Evolutionary conservation across 2,888 invertebrate species (phyloP).

Genomic region (Diabrotica balteata): DNA sequence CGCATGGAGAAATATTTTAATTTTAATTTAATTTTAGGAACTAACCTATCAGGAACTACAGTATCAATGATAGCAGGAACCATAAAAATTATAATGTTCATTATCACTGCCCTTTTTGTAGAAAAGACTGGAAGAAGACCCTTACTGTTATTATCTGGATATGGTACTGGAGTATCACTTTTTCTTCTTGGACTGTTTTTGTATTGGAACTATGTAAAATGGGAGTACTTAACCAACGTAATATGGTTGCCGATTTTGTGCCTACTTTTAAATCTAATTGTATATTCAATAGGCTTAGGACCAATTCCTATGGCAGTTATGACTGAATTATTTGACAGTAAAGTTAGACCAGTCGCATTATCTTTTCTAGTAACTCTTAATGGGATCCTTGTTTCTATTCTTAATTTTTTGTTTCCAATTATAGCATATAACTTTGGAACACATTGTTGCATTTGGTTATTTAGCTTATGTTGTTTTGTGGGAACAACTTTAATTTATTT

Average conservation of each 20-base stretch:
- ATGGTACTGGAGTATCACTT: neutral
- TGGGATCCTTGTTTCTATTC: constrained; percentile 29
- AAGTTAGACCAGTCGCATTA: constrained; percentile 73
- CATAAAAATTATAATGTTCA: neutral
- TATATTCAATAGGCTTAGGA: constrained; percentile 74
- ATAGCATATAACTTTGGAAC: constrained; percentile 25
- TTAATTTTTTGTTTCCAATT: constrained; percentile 38
- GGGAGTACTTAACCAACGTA: neutral
- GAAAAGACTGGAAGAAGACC: constrained; percentile 6
- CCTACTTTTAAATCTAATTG: constrained; percentile 72
- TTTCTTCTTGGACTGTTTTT: constrained; percentile 4
- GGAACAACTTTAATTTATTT: constrained; percentile 30
- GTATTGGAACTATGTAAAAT: constrained; percentile 2
- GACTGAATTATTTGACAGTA: constrained; percentile 80
- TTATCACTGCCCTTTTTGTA: neutral
- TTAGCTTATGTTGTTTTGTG: constrained; percentile 24
- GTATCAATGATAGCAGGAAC: constrained; percentile 8
- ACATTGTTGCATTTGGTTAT: constrained; percentile 34
- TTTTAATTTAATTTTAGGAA: neutral
- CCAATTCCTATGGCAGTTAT: constrained; percentile 81
- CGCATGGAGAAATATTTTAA: too few relatives aligned
- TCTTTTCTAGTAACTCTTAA: constrained; percentile 30
- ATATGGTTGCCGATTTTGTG: constrained; percentile 73
- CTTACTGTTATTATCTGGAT: neutral
- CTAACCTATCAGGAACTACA: constrained; percentile 6